Base-by-base conservation (phyloP, 2,888 invertebrate genomes). In the Embidobia sp. region DNA sequence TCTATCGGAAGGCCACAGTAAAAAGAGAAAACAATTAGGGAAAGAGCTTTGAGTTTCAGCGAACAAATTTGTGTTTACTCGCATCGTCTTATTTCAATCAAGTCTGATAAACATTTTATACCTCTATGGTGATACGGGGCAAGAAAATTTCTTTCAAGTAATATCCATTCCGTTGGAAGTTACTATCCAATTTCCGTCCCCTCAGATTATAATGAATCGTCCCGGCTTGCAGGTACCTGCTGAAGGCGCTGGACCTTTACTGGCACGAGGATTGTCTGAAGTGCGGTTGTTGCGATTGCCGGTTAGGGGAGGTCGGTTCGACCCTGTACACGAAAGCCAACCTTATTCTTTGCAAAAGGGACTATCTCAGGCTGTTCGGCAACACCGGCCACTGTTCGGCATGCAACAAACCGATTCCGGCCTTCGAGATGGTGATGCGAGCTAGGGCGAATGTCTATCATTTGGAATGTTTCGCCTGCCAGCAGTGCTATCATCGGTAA, bases 191-290 rank as follows among this genome's bases (percentile, higher is more conserved):
- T 64, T 64, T 57, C 8, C 57, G 64, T 57, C 57, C 73, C 73
- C 59, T 57, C 31, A 46, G 57, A 77, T 66, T 57, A 61, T 55
- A 72, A 77, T 59, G 82, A 80, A 77, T 80, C 79, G 81, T 81
- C 35, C 31, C 37, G 27, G 18, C 46, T 76, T 76, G 69, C 85
- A 90, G 97, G 84, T 97, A 94, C 90, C 92, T 98, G 81, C 93
- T 98, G 85, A 96, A 97, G 90, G 98, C 98, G 1, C 90, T 98
- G 86, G 98, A 98, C 90, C 94, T 96, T 91, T 94, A 95, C 87
- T 98, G 98, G 98, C 98, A 98, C 90, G 98, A 98, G 90, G 98
- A 98, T 91, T 98, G 98, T 90, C 93, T 98, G 76, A 98, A 98
- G 90, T 97, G 97, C 89, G 97, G 97, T 83, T 98, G 98, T 91